These are phyloP conservation scores for Tetheella fluctuosa DNA, from an alignment of 2,888 invertebrate species.

Conservation along the genomic window DNA sequence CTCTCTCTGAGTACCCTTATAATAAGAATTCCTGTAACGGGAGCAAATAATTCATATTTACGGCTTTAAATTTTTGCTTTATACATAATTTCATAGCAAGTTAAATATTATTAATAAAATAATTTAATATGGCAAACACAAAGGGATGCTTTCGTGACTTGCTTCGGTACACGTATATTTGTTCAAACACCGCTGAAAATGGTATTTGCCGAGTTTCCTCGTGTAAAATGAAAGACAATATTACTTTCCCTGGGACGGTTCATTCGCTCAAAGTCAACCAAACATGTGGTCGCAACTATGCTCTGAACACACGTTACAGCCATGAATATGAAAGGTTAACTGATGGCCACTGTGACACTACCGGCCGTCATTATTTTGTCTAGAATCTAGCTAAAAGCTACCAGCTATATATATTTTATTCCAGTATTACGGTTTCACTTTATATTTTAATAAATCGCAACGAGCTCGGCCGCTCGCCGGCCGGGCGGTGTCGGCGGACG, in stretches of 20 bases:
- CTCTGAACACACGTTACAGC: not conserved
- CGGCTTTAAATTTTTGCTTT: not conserved
- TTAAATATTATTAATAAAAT: constrained; percentile 16
- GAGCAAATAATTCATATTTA: no score
- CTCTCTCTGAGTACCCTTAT: no score
- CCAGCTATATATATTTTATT: no score
- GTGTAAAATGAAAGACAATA: constrained; percentile 9
- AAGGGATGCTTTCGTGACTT: constrained; percentile 3
- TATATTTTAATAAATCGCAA: constrained; percentile 14
- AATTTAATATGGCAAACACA: constrained; percentile 4
- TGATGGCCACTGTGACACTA: not conserved
- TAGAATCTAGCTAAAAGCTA: no score
- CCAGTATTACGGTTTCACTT: no score
- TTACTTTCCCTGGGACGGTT: not conserved
- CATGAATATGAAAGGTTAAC: not conserved
- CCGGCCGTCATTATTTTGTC: no score
- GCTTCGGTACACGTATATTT: constrained; percentile 1
- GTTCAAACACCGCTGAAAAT: constrained; percentile 8
- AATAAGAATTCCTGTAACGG: no score
- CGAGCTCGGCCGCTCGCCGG: constrained; percentile 5
- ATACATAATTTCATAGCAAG: constrained; percentile 1
- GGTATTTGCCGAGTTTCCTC: constrained; percentile 9
- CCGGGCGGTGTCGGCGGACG: no score
- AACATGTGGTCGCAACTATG: constrained; percentile 6
- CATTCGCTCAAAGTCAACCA: constrained; percentile 2